Evolutionary conservation across 2,888 invertebrate species (phyloP), one percentile per base, ranked within the genome.

Genomic region (Dolichomitus sp.): DNA sequence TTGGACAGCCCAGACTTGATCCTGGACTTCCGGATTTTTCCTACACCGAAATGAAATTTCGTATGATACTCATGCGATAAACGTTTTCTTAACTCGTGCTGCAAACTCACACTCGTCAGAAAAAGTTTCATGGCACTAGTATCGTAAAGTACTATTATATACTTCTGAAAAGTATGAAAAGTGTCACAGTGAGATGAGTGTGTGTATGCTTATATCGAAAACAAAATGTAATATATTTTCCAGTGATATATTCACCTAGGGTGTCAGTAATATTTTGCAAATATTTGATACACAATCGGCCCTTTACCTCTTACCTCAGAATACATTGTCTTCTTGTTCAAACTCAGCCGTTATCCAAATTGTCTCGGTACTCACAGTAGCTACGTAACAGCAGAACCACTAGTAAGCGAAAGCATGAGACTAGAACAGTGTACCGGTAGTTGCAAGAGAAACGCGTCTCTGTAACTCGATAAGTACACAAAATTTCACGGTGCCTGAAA

Each of bases 281-380:
- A 88, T 87, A 88, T 88, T 88, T 86, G 82, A 87, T 77, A 61
- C 87, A 86, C 87, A 89, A 89, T 88, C 88, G 86, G 81, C 80
- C 87, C 83, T 33, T 45, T 52, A 17, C 33, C 19, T 30, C 14
- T 7, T 6, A 23, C 40, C 33, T 33, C 27, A 19, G 33, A 4
- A 30, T 27, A 30, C 30, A 30, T 57, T 30, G 12, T 57, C 57
- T 27, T n/a, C 14, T 2, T 42, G 9, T 33, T 63, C 27, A 23
- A 42, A 7, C 42, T 11, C n/a, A 7, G 19, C 42, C 6, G 33
- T 6, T 27, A 63, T n/a, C 9, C 42, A 70, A 70, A 70, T 63
- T 77, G 37, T 17, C 17, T 30, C 59, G 33, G 54, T 54, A 54
- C 23, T 11, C 33, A 30, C 33, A 59, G 59, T 59, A n/a, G 30